Evolutionary conservation across 37 sponge, comb jelly and placozoan species (phyloP), one percentile per base, ranked within the genome.

Genomic region (Agelas oroides): DNA sequence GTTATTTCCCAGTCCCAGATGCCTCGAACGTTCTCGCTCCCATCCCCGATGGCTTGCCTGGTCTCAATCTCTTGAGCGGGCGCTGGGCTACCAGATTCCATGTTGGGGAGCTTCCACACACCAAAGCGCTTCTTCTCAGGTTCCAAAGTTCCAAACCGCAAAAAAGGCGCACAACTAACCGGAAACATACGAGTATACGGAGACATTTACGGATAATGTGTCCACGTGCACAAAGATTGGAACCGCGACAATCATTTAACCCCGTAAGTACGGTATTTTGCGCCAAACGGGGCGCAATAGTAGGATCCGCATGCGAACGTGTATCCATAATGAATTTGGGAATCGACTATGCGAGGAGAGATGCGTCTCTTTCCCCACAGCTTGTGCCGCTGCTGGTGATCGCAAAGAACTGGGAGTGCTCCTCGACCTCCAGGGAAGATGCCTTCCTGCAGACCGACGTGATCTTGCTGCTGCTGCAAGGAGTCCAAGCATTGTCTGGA

Each of bases 311-410:
- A 25, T 25, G 25, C 62, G 25, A 61, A 61, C n/a, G 25, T 27
- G 25, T 12, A 23, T 27, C 3, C 2, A 14, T 14, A 38, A 80
- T 80, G 81, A 80, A 80, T 69, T 52, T 80, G 5, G 38, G 52
- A 18, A 52, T 66, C 25, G 59, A 80, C 70, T 67, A 52, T 23
- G 33, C 57, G 23, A 53, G 69, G 27, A 69, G 15, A 31, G 35
- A 69, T 23, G 54, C 30, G 20, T 56, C 52, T 20, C 54, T 46
- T 21, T 68, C 56, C 3, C 70, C 81, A 0, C 65, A 52, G 38
- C 12, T 67, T 14, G 28, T 80, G 6, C 81, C 81, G 5, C 54
- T 80, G 18, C 81, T 80, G 13, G 55, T 80, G 18, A 13, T 80
- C 31, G 27, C 69, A 0, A 54, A 54, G 70, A 70, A 66, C 23